Conservation (phyloP, 2,797 vertebrate genomes). For the Apodemus agrarius region DNA sequence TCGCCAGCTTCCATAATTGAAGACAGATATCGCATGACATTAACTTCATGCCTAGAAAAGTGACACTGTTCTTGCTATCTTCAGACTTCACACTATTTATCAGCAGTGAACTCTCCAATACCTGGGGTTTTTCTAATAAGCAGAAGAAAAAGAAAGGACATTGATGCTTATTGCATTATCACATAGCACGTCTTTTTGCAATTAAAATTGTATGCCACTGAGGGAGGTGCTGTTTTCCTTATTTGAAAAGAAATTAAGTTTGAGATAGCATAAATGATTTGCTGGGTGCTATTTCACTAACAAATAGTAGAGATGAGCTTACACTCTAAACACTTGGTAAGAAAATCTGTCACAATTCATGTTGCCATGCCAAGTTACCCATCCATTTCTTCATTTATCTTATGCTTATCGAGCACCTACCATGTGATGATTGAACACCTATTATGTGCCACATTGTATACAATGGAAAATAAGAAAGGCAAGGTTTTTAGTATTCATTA, state of each 20-base stretch:
- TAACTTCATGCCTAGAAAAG: slow-evolving; percentile 60
- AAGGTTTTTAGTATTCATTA: neutral
- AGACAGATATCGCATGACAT: slow-evolving; percentile 44
- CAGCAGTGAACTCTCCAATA: neutral
- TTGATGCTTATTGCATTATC: slow-evolving; percentile 35
- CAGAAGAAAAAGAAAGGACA: slow-evolving; percentile 10
- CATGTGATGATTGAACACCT: neutral
- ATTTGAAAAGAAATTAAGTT: slow-evolving; percentile 47
- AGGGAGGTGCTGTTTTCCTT: neutral
- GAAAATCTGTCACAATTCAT: slow-evolving; percentile 1
- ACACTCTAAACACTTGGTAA: neutral
- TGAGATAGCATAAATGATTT: slow-evolving; percentile 10
- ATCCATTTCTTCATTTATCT: slow-evolving; percentile 44
- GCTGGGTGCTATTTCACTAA: neutral
- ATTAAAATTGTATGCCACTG: slow-evolving; percentile 27
- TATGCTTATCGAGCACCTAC: neutral
- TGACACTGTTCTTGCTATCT: slow-evolving; percentile 50
- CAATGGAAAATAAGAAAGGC: neutral
- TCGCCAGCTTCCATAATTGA: slow-evolving; percentile 37
- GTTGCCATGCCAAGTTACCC: neutral
- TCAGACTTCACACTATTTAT: slow-evolving; percentile 30
- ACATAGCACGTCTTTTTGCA: neutral
- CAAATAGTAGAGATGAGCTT: neutral
- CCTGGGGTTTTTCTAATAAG: neutral
- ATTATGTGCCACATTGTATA: neutral